Evolutionary conservation across 2,113 vertebrate species (phyloP), one percentile per base, ranked within the genome.

Genomic region (Chaetura pelagica): DNA sequence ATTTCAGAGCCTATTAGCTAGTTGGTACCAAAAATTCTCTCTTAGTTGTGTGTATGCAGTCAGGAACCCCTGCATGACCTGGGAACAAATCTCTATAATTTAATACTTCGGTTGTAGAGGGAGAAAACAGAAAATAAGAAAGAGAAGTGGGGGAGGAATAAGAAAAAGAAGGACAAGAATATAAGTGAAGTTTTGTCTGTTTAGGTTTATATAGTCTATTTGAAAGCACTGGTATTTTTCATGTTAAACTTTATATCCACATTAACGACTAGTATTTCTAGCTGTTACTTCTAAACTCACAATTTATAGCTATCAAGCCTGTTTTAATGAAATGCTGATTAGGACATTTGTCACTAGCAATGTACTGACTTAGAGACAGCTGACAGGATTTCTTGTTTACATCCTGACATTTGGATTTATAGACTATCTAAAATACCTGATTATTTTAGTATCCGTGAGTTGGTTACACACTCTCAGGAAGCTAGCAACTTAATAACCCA

Each of bases 301-400:
- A 58, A 6, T 79, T 26, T 76, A 3, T 76, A 76, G 55, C 23
- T 55, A n/a, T 38, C 29, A 77, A 46, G 34, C 59, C 15, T n/a
- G 42, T 35, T 89, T 38, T 66, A 78, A 46, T 21, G 6, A 79
- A 83, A 76, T 72, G 27, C 35, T 62, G 69, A 81, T 51, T 44
- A 59, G 32, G 93, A 66, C 7, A 6, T 90, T 89, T 81, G 54
- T 88, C 67, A 18, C 46, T 77, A 83, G 16, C 55, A 66, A 10
- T 64, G 24, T 76, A 24, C 30, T 80, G 78, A 44, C 38, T 90
- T 86, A 64, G 55, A 67, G 68, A 54, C 75, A 88, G 72, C 61
- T 88, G 82, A 38, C 57, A 81, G 67, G 71, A 90, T 74, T 77
- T 62, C 76, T 88, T 84, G 71, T 76, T 96, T 89, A 54, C 67